A percentile compares a stretch with the other conserved stretches of the same genome.
phyloP scores from a whole-genome alignment of 2,797 vertebrate genomes.

The Pseudochromis fuscus region DNA sequence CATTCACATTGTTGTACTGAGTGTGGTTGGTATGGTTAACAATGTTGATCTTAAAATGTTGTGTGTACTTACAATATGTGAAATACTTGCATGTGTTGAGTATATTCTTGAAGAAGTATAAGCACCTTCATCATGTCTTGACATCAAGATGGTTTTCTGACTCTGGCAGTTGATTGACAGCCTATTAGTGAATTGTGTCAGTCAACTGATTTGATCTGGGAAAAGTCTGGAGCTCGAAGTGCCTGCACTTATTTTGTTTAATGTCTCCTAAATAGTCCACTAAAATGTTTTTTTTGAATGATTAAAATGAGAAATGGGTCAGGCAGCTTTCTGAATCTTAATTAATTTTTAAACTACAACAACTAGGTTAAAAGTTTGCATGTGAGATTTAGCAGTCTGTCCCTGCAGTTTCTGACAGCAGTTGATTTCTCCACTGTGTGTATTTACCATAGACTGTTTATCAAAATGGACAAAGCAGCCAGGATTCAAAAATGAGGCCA shows the following conservation, averaged over 20 bases:
- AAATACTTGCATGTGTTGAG: background rate
- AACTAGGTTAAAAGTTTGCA: conserved; percentile 37
- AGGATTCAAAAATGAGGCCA: no score
- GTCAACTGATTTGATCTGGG: background rate
- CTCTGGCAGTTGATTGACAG: background rate
- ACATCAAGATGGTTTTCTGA: conserved; percentile 4
- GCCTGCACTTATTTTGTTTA: background rate
- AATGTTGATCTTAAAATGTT: no score
- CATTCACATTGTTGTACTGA: no score
- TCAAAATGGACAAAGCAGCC: no score
- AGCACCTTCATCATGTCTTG: conserved; percentile 2
- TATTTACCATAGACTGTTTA: no score
- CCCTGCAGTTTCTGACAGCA: conserved; percentile 15
- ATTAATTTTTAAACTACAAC: conserved; percentile 33
- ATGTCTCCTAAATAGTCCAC: background rate
- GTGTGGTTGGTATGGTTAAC: no score
- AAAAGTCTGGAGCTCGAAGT: background rate
- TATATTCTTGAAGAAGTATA: background rate
- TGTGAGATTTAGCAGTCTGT: conserved; percentile 20
- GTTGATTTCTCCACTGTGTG: conserved; percentile 6
- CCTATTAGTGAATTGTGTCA: background rate
- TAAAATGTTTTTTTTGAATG: background rate
- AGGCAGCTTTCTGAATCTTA: background rate
- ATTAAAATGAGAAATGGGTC: background rate
- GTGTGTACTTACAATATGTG: background rate